Conservation (phyloP, 2,113 vertebrate genomes). For the Tamias sibiricus region DNA sequence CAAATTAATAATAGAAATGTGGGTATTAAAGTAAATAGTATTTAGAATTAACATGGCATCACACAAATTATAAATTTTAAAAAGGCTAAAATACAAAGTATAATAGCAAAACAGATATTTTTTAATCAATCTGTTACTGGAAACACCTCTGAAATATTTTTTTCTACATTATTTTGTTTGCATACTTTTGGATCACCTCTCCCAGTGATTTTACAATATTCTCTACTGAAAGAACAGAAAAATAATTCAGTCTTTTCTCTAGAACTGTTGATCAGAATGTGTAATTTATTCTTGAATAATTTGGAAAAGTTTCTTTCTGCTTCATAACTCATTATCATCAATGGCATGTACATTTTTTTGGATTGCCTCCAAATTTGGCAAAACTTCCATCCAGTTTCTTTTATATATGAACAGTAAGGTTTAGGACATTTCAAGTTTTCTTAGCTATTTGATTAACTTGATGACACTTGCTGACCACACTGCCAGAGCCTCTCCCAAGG, state of each 20-base stretch:
- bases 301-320: background rate
- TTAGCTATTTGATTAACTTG: background rate
- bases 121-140: background rate
- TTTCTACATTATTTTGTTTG: background rate
- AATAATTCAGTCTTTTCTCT: background rate
- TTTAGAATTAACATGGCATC: background rate
- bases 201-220: background rate
- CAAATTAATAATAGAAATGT: background rate
- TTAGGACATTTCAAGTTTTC: background rate
- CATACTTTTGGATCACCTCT: background rate
- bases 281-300: background rate
- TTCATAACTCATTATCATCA: background rate
- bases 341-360: background rate
- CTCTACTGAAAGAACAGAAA: background rate
- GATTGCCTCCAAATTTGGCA: slow-evolving; percentile 1
- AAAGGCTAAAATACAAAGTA: background rate
- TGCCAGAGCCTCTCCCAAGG: background rate
- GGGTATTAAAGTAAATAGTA: background rate
- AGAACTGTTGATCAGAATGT: background rate
- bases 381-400: background rate
- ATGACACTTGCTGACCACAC: background rate
- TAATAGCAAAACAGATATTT: background rate
- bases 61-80: background rate
- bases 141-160: background rate
- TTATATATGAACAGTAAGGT: background rate